Evolutionary conservation across 1,140 invertebrate species (phyloP).

Genomic region (Apolygus lucorum): DNA sequence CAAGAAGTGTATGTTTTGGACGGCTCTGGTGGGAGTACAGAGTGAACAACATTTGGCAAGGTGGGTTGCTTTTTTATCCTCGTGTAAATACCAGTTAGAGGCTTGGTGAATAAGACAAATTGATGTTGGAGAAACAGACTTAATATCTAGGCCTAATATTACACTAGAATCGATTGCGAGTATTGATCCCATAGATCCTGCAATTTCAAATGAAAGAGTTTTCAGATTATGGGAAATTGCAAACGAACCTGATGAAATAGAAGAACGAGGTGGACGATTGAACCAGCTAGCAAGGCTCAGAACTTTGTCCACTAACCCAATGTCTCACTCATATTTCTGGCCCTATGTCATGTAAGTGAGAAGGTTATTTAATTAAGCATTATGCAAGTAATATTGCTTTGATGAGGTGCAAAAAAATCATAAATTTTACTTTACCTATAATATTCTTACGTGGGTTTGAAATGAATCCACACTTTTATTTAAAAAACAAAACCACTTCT

Average conservation of each 20-base stretch:
- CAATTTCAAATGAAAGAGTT: not conserved
- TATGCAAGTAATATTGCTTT: too few relatives aligned
- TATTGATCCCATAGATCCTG: not conserved
- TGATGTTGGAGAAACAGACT: not conserved
- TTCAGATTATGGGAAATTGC: not conserved
- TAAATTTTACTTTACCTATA: too few relatives aligned
- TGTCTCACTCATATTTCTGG: not conserved
- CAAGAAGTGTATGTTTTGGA: not conserved
- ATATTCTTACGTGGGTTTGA: too few relatives aligned
- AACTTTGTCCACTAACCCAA: not conserved
- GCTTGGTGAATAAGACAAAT: not conserved
- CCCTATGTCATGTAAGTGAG: not conserved
- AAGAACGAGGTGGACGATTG: not conserved
- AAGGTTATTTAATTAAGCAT: too few relatives aligned
- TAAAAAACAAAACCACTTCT: too few relatives aligned
- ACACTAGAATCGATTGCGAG: not conserved
- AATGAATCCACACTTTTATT: too few relatives aligned
- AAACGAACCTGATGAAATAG: not conserved
- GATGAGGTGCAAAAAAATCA: too few relatives aligned
- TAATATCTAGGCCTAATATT: not conserved
- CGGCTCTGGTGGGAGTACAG: not conserved
- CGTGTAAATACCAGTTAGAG: not conserved
- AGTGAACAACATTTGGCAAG: not conserved
- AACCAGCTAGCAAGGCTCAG: not conserved
- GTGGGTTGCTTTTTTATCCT: too few relatives aligned